Percentiles rank a stretch among this genome's conserved stretches.
Evolutionary conservation across 1,140 invertebrate species (phyloP).

Genomic region (fruit fly (Drosophila melanogaster)): Release_6_plus_ISO1_MT NT_037436.4:19136001-19136500

Average conservation of each 20-base stretch:
- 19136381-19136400: neutral
- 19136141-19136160: constrained; percentile 15
- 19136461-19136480: constrained; percentile 30
- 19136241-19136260: neutral
- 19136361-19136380: neutral
- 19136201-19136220: neutral
- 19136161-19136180: constrained; percentile 66
- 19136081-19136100: constrained; percentile 53
- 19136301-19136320: too few relatives aligned
- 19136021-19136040: constrained; percentile 35
- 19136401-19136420: constrained; percentile 21
- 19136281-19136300: too few relatives aligned
- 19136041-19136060: constrained; percentile 75
- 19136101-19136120: constrained; percentile 2
- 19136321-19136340: too few relatives aligned
- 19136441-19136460: constrained; percentile 63
- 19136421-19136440: constrained; percentile 49
- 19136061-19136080: constrained; percentile 78
- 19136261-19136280: neutral
- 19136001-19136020: constrained; percentile 49
- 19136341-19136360: neutral
- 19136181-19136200: constrained; percentile 63
- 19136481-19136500: constrained; percentile 55
- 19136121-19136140: neutral
- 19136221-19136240: neutral